These are phyloP conservation scores for Anarhynchus alexandrinus DNA, from an alignment of 2,113 vertebrate genomes.

Conservation along the genomic window DNA sequence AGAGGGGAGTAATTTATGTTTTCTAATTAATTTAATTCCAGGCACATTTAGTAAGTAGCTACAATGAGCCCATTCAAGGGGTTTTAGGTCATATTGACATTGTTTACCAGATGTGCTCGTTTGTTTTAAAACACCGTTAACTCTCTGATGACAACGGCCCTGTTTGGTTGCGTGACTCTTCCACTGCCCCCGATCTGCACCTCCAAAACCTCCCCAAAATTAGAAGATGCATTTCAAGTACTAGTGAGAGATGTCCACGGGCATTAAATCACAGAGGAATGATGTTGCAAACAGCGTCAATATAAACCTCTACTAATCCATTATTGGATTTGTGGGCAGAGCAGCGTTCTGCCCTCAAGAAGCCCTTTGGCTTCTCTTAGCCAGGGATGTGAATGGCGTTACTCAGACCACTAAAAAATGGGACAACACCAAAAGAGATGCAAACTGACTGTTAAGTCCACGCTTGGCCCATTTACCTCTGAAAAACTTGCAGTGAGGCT, in stretches of 20 bases:
- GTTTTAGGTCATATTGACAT: conserved; percentile 50
- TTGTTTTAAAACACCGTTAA: conserved; percentile 52
- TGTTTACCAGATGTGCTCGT: conserved; percentile 31
- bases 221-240: not conserved
- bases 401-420: not conserved
- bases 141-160: not conserved
- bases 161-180: not conserved
- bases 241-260: not conserved
- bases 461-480: not conserved
- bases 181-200: not conserved
- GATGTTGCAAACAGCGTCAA: not conserved
- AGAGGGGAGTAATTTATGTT: conserved; percentile 49
- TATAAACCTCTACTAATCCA: not conserved
- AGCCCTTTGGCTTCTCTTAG: not conserved
- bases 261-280: not conserved
- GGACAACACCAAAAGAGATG: not conserved
- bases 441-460: not conserved
- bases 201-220: not conserved
- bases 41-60: conserved; percentile 45
- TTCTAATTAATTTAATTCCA: conserved; percentile 65
- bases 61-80: conserved; percentile 31
- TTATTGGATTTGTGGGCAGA: not conserved
- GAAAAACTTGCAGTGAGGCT: not conserved
- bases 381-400: not conserved
- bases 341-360: not conserved